Percentiles rank a stretch among this genome's conserved stretches.
Evolutionary conservation across 2,113 vertebrate genomes (phyloP).

Genomic region (Chloropsis cyanopogon): DNA sequence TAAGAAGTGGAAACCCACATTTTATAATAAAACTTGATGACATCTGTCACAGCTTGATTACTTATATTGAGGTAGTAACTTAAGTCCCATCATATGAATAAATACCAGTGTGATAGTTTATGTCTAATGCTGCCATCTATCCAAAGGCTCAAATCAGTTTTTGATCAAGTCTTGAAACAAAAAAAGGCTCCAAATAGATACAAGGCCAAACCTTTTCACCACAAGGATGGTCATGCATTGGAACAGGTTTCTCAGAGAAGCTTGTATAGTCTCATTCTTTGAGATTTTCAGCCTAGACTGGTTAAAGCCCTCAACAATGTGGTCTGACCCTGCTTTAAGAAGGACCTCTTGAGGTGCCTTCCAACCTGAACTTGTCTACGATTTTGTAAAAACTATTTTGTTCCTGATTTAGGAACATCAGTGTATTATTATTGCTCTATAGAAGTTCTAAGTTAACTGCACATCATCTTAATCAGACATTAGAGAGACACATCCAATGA

Average conservation of each 20-base stretch:
- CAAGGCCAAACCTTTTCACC: background rate
- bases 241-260: background rate
- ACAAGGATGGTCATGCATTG: fast-evolving
- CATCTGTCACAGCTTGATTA: constrained; percentile 50
- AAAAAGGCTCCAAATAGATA: background rate
- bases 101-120: background rate
- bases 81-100: background rate
- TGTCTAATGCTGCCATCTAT: background rate
- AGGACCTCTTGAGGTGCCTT: background rate
- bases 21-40: constrained; percentile 44
- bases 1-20: constrained; percentile 21
- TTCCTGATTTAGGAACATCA: background rate
- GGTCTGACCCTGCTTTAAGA: background rate
- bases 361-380: background rate
- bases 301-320: background rate
- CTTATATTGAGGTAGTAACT: background rate
- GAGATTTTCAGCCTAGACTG: background rate
- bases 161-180: background rate
- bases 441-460: background rate
- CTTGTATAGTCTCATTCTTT: background rate
- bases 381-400: background rate
- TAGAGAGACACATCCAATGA: background rate
- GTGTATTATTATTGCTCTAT: background rate
- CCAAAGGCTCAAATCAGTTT: background rate
- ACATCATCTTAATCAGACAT: background rate